Evolutionary conservation across 1,140 invertebrate species (phyloP).

Genomic region (Halesus radiatus): DNA sequence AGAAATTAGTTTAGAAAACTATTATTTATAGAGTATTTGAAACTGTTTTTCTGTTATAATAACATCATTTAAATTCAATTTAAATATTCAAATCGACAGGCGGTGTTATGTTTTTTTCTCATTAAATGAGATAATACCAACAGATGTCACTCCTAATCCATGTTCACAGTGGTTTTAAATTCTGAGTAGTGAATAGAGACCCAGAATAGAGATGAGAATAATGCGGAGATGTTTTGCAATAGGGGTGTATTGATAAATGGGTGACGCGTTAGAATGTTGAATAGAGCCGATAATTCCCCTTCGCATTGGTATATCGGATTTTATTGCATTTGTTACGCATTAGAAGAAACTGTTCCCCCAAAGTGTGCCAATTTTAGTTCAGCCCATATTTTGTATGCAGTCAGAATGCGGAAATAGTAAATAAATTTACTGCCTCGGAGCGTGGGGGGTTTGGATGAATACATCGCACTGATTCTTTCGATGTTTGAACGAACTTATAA

Average conservation of each 20-base stretch:
- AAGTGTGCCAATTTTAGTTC: slow-evolving; percentile 29
- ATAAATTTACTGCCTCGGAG: too few relatives aligned
- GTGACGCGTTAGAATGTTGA: slow-evolving; percentile 19
- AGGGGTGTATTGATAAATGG: slow-evolving; percentile 31
- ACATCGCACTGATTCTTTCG: not conserved
- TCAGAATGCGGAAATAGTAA: not conserved
- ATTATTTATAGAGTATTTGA: too few relatives aligned
- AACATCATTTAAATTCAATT: too few relatives aligned
- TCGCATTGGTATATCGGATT: slow-evolving; percentile 16
- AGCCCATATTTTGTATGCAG: slow-evolving; percentile 1
- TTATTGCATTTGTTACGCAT: slow-evolving; percentile 56
- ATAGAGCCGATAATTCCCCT: slow-evolving; percentile 43
- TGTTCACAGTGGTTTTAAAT: not conserved
- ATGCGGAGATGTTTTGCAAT: slow-evolving; percentile 6
- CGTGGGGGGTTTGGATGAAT: too few relatives aligned
- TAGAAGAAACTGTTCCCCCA: slow-evolving; percentile 31
- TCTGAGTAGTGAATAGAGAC: not conserved
- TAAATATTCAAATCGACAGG: too few relatives aligned
- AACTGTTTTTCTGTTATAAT: too few relatives aligned
- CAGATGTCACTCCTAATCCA: slow-evolving; percentile 23
- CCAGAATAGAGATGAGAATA: not conserved
- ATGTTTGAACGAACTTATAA: not conserved
- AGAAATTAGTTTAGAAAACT: too few relatives aligned
- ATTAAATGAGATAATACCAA: not conserved
- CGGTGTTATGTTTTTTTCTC: too few relatives aligned